Evolutionary conservation across 2,113 vertebrate species (phyloP), one percentile per base, ranked within the genome.

Genomic region (Montifringilla adamsi): DNA sequence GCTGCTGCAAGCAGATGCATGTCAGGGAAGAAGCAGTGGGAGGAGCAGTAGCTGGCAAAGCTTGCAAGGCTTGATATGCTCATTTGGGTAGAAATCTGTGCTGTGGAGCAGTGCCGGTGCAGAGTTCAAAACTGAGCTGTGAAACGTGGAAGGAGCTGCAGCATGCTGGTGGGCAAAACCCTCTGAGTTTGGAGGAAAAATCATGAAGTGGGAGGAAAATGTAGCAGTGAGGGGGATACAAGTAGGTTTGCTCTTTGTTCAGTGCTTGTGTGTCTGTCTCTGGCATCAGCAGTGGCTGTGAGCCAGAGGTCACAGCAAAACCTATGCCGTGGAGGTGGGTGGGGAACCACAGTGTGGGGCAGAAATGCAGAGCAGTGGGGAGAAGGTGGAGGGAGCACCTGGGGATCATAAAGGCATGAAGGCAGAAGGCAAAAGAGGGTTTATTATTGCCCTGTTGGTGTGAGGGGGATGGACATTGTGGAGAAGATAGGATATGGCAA

Each of bases 1-100:
- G 58, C 68, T 0, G 0, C 72, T 78, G 88, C 95, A 96, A 88
- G 94, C 79, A 81, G 76, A 81, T 37, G 67, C 94, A 75, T 58
- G 93, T 84, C 1, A 2, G 63, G 35, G 69, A 92, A 84, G 63
- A 55, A 81, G 66, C n/a, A 39, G 80, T 52, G 47, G 92, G 63
- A 87, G 91, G 75, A 80, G 52, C 13, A 13, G 82, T 80, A 63
- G 22, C 21, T 88, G 78, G 94, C 85, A 92, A 41, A 68, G 84
- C 76, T 90, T 89, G 60, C 73, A 82, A 94, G 62, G 80, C 62
- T 79, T 50, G 35, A 5, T 77, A 0, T 52, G 52, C 59, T 77
- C 41, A 21, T 21, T 1, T 24, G 37, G 21, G 64, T 73, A 31
- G 75, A 62, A 80, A 7, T 80, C 59, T 24, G 46, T 69, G 53